Percentiles rank a stretch among this genome's conserved stretches.
These are phyloP conservation scores for Menidia menidia DNA, from an alignment of 2,797 vertebrate genomes.

Conservation along the genomic window DNA sequence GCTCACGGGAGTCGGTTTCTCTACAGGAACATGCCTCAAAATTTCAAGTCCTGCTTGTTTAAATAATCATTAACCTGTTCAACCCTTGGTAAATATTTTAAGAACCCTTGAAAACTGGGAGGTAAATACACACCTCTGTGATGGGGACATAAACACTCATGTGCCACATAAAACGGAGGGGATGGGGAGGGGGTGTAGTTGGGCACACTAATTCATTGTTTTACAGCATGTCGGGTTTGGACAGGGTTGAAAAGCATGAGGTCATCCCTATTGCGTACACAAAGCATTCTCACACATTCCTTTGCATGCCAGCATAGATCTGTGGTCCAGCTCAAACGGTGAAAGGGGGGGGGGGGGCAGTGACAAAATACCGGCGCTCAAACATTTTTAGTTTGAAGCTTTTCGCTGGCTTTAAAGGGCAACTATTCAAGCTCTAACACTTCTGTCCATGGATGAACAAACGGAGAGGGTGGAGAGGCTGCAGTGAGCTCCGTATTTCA, in stretches of 20 bases:
- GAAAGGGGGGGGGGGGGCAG: conserved; percentile 17
- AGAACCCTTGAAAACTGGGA: conserved; percentile 64
- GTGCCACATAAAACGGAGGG: neutral
- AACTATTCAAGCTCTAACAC: conserved; percentile 45
- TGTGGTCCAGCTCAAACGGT: conserved; percentile 34
- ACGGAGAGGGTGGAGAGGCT: conserved; percentile 35
- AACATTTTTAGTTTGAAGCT: conserved; percentile 45
- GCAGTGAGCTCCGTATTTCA: conserved; percentile 40
- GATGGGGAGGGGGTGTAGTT: neutral
- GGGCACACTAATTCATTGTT: conserved; percentile 71
- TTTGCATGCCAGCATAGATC: conserved; percentile 30
- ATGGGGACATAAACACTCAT: conserved; percentile 26
- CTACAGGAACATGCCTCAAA: conserved; percentile 29
- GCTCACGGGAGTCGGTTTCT: conserved; percentile 21
- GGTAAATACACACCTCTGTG: conserved; percentile 55
- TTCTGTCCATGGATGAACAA: conserved; percentile 43
- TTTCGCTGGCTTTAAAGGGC: conserved; percentile 22
- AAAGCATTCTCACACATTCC: conserved; percentile 62
- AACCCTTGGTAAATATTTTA: conserved; percentile 69
- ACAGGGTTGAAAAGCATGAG: conserved; percentile 72
- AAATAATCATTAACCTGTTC: conserved; percentile 82
- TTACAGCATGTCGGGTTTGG: conserved; percentile 51
- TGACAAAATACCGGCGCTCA: conserved; percentile 15
- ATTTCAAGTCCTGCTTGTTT: conserved; percentile 42
- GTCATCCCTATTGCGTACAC: conserved; percentile 77